Evolutionary conservation across 2,113 vertebrate species (phyloP).

Genomic region (Sturnira hondurensis): DNA sequence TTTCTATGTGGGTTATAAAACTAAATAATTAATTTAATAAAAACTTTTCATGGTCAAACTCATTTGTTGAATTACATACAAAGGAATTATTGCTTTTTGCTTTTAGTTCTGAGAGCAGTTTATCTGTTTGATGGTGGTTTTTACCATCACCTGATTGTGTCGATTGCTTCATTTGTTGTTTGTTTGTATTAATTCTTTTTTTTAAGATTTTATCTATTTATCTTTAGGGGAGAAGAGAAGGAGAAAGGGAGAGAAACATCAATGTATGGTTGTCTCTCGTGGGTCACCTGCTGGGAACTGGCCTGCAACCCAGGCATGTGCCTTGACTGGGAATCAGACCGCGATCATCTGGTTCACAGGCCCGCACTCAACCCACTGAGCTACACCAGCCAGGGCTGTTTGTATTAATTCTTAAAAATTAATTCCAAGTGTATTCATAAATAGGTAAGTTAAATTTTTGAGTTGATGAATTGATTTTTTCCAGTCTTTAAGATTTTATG

Average conservation of each 20-base stretch:
- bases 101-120: not conserved
- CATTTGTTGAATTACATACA: not conserved
- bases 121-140: not conserved
- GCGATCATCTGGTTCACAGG: too few species aligned
- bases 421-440: not conserved
- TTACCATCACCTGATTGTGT: not conserved
- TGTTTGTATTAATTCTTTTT: not conserved
- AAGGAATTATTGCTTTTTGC: not conserved
- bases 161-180: not conserved
- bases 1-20: not conserved
- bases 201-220: too few species aligned
- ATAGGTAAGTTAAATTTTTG: not conserved
- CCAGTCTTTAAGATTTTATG: not conserved
- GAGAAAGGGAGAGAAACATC: too few species aligned
- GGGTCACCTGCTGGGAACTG: too few species aligned
- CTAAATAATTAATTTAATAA: not conserved
- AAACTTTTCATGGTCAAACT: not conserved
- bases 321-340: too few species aligned
- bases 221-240: too few species aligned
- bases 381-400: too few species aligned
- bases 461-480: not conserved
- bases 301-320: too few species aligned
- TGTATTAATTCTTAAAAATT: not conserved
- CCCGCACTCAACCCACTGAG: too few species aligned
- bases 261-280: too few species aligned